Evolutionary conservation across 2,888 invertebrate species (phyloP).

Genomic region (Acronicta leporina): DNA sequence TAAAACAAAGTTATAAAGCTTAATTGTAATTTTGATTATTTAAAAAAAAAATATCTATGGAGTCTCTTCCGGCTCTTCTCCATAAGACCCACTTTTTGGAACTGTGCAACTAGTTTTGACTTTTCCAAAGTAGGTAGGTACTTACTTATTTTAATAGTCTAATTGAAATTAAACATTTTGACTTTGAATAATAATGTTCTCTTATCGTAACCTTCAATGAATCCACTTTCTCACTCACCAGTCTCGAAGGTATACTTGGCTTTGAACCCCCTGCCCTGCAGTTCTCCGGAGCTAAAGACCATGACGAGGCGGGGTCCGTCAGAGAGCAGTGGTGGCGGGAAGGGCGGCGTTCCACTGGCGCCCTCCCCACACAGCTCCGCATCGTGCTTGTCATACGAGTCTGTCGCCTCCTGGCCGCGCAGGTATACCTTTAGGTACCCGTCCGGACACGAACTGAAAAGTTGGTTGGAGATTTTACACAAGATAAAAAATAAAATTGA

Average conservation of each 20-base stretch:
- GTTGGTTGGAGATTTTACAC: not conserved
- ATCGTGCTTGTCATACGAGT: conserved; percentile 98
- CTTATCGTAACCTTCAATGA: too few species aligned
- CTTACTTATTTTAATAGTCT: too few species aligned
- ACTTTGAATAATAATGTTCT: too few species aligned
- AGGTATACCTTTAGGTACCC: conserved; percentile 97
- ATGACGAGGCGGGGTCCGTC: conserved; percentile 98
- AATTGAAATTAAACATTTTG: too few species aligned
- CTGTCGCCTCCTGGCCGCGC: conserved; percentile 97
- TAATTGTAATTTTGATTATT: too few species aligned
- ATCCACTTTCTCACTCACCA: conserved; percentile 84
- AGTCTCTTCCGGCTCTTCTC: too few species aligned
- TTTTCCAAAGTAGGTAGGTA: too few species aligned
- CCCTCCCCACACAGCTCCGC: conserved; percentile 96
- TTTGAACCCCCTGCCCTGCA: conserved; percentile 97
- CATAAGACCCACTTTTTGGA: too few species aligned
- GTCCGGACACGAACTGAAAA: conserved; percentile 91
- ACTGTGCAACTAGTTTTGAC: too few species aligned
- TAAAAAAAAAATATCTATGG: too few species aligned
- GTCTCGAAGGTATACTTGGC: conserved; percentile 95
- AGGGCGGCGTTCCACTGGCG: conserved; percentile 77
- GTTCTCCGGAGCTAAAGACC: conserved; percentile 98
- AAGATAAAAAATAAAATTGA: too few species aligned
- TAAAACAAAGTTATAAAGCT: too few species aligned
- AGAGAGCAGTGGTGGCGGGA: conserved; percentile 95